These are phyloP conservation scores for Belgica antarctica DNA, from an alignment of 2,888 invertebrate species.

Conservation along the genomic window DNA sequence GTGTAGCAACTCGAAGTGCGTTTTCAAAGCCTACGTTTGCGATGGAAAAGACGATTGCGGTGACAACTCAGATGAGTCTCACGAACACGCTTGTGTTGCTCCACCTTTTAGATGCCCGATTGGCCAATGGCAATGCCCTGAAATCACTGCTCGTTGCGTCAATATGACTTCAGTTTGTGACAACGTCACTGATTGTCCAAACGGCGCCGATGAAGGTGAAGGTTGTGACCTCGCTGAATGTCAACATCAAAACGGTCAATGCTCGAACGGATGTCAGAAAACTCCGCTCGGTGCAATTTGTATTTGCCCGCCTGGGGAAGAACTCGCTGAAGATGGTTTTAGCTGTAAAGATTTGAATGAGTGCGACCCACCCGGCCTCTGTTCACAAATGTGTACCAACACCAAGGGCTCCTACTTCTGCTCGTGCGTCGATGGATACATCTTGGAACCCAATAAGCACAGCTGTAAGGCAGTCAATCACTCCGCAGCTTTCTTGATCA, in stretches of 20 bases:
- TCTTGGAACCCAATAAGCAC: slow-evolving; percentile 74
- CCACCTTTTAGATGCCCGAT: slow-evolving; percentile 74
- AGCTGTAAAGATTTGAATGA: slow-evolving; percentile 82
- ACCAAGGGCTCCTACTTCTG: slow-evolving; percentile 88
- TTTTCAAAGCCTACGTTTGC: slow-evolving; percentile 91
- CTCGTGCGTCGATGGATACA: slow-evolving; percentile 80
- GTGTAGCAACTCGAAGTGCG: slow-evolving; percentile 80
- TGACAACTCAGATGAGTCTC: slow-evolving; percentile 84
- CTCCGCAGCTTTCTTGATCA: slow-evolving; percentile 87
- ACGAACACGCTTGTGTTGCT: slow-evolving; percentile 74
- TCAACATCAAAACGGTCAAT: slow-evolving; percentile 69
- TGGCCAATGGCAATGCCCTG: slow-evolving; percentile 85
- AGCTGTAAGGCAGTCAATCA: slow-evolving; percentile 91
- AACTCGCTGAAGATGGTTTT: slow-evolving; percentile 65
- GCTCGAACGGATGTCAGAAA: slow-evolving; percentile 80
- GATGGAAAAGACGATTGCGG: slow-evolving; percentile 93
- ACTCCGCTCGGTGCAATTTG: slow-evolving; percentile 88
- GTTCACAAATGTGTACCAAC: slow-evolving; percentile 89
- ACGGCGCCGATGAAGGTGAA: slow-evolving; percentile 88
- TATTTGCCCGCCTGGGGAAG: slow-evolving; percentile 84
- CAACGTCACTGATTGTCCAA: slow-evolving; percentile 83
- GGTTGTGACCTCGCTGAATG: slow-evolving; percentile 84
- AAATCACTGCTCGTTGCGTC: slow-evolving; percentile 75
- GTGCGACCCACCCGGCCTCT: slow-evolving; percentile 81
- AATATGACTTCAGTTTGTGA: slow-evolving; percentile 88